phyloP scores from a whole-genome alignment of 2,888 invertebrate species.

The Dione juno region DNA sequence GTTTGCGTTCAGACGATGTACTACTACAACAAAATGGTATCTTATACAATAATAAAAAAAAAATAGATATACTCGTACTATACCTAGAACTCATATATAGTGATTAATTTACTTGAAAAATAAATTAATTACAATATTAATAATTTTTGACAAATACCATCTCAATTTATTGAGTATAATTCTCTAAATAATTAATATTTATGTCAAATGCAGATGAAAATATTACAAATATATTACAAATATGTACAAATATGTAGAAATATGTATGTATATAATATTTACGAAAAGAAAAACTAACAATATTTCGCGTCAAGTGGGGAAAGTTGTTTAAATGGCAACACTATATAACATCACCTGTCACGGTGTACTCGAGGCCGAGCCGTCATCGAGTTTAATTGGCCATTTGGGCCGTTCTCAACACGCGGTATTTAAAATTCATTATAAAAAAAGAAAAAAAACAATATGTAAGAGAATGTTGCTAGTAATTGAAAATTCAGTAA shows the following conservation, averaged over 20 bases:
- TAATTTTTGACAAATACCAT: no score
- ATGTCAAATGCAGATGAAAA: no score
- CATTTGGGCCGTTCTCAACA: constrained; percentile 29
- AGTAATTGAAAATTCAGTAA: background rate
- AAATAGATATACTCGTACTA: no score
- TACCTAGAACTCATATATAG: no score
- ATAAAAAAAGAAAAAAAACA: constrained; percentile 9
- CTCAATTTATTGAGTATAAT: no score
- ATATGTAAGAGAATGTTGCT: background rate
- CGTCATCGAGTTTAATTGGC: constrained; percentile 35
- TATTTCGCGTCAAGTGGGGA: constrained; percentile 25
- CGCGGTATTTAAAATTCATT: constrained; percentile 23
- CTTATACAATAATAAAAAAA: background rate
- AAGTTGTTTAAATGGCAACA: constrained; percentile 35
- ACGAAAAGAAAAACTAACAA: constrained; percentile 13
- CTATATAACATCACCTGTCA: constrained; percentile 33
- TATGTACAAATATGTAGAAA: no score
- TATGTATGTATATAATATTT: background rate
- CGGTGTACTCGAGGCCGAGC: constrained; percentile 26
- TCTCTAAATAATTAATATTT: no score
- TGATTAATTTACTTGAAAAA: no score
- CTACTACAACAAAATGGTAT: no score
- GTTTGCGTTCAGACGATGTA: no score
- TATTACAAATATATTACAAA: no score
- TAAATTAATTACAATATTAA: no score